Evolutionary conservation across 2,797 vertebrate species (phyloP), one percentile per base, ranked within the genome.

Genomic region (Enteromius argenteus): DNA sequence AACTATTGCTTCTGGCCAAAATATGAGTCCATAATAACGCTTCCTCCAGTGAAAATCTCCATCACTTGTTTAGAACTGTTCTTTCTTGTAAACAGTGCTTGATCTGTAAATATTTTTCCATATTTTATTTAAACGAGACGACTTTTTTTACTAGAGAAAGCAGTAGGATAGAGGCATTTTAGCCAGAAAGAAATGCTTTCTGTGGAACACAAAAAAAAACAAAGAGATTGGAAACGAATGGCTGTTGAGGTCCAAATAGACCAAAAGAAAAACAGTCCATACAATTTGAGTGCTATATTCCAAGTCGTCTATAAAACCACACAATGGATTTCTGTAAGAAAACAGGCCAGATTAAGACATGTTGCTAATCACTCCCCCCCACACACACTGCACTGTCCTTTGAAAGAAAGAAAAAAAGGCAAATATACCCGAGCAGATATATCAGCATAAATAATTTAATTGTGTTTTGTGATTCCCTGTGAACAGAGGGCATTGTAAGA

Each of bases 401-500:
- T 49, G 8, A 23, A 42, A 23, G 44, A 44, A 10, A 44, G 13
- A 11, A 14, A 46, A 44, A 44, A 46, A 4, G 13, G 13, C 3
- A 23, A 32, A n/a, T 5, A 27, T 30, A 72, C 14, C 7, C 17
- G 42, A 71, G 69, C 14, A 30, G 75, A 77, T 44, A 44, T 19
- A 11, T 1, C 42, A 51, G 35, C 27, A 51, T 21, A 51, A 32
- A 64, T 19, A 37, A 23, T 17, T 58, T 1, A 1, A 39, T 44
- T 23, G 3, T 3, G 37, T 19, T 60, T 44, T 62, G 77, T 46
- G 76, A 79, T 64, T 79, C 17, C 27, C 5, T 68, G 62, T 39
- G 27, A 69, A 78, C 30, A 32, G 46, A 84, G 49, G 42, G 58
- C 56, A 78, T 62, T 42, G 66, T 67, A 67, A 67, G 76, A 37